Base-by-base conservation (phyloP, 2,888 invertebrate genomes). In the Flexamia atlantica region DNA sequence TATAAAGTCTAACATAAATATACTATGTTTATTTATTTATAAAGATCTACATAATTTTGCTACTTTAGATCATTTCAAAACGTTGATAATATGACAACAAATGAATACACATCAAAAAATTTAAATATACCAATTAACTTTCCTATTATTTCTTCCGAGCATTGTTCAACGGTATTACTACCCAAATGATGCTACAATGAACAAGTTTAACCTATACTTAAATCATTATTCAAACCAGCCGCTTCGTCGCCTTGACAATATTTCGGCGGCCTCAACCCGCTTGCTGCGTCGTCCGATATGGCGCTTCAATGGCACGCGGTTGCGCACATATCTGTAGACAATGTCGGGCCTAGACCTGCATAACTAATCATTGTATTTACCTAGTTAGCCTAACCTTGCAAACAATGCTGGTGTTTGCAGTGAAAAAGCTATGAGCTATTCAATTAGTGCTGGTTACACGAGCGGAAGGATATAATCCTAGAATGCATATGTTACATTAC, bases 261-360 rank as follows among this genome's bases (percentile, higher is more conserved):
- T 64, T 53, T 64, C 64, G 64, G 64, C 17, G 46, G 3, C 64
- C 64, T 64, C 17, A 25, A 64, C 64, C 64, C 3, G 20, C 28
- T 64, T 64, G 4, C 60, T 9, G 64, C 30, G 64, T 57, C 23
- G 23, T 5, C 64, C 64, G 14, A 64, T 64, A 64, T 64, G 64
- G 64, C 64, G 14, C 9, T 36, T 9, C 36, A 36, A 9, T 36
- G 36, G 64, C 46, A 46, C 14, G 53, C 53, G 53, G 53, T 23
- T 53, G 53, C 53, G 23, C 46, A 46, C 17, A 23, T 30, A 7
- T n/a, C 57, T 10, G 17, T 28, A 64, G 64, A 64, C 64, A 64
- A 64, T 64, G 64, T 64, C 4, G 64, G 64, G 30, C 64, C 64
- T 64, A 64, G 64, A 64, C 64, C 64, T 28, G 28, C 12, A 20